Percentiles rank a stretch among this genome's conserved stretches.
phyloP scores from a whole-genome alignment of 1,140 invertebrate genomes.

The Phortica variegata region DNA sequence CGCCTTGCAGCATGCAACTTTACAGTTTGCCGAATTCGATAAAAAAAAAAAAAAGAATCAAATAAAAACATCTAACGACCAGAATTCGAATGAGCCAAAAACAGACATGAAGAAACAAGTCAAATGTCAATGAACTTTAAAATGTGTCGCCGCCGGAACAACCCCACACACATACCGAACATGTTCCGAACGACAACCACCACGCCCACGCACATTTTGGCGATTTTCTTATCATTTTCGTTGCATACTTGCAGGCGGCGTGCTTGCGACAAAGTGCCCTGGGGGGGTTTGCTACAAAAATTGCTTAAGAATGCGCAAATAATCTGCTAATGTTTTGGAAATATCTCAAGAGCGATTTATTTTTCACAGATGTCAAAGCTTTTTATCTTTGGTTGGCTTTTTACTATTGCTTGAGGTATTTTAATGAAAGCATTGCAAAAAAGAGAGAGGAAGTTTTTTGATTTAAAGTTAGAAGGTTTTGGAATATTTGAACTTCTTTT shows the following conservation, averaged over 20 bases:
- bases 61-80: slow-evolving; percentile 15
- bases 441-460: no score
- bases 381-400: not conserved
- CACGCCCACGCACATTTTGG: slow-evolving; percentile 8
- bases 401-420: no score
- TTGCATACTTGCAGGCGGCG: slow-evolving; percentile 34
- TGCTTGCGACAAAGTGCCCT: slow-evolving; percentile 7
- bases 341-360: slow-evolving; percentile 49
- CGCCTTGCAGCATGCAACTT: slow-evolving; percentile 18
- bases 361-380: slow-evolving; percentile 31
- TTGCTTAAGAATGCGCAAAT: slow-evolving; percentile 25
- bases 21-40: slow-evolving; percentile 11
- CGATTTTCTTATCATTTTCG: slow-evolving; percentile 34
- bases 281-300: slow-evolving; percentile 14
- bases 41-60: slow-evolving; percentile 16
- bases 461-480: no score
- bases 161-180: slow-evolving; percentile 17
- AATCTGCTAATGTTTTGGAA: slow-evolving; percentile 49
- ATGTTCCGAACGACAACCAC: slow-evolving; percentile 12
- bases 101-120: no score
- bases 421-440: no score
- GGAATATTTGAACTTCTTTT: no score
- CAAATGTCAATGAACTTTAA: slow-evolving; percentile 46
- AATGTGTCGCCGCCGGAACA: slow-evolving; percentile 17
- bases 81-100: no score